Evolutionary conservation across 37 sponge, comb jelly and placozoan genomes (phyloP).

Genomic region (Agelas oroides): DNA sequence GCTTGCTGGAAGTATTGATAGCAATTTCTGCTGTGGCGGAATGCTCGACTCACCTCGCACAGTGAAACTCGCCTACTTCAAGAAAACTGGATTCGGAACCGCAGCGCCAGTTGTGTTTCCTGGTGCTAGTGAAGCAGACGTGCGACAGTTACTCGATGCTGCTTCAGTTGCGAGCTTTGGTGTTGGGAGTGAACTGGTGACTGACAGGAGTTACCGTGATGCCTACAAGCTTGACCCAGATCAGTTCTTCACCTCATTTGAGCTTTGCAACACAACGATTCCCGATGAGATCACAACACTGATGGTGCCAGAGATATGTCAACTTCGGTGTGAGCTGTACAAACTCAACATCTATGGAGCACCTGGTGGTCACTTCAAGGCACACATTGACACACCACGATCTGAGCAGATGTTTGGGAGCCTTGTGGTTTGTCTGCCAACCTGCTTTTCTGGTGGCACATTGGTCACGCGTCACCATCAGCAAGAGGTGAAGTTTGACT

Average conservation of each 20-base stretch:
- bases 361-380: no score
- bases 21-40: no score
- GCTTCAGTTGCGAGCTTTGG: slow-evolving; percentile 54
- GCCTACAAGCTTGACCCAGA: slow-evolving; percentile 31
- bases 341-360: slow-evolving; percentile 25
- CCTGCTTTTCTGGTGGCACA: slow-evolving; percentile 37
- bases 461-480: slow-evolving; percentile 33
- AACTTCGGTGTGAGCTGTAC: background rate
- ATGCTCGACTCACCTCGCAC: no score
- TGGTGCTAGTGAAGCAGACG: background rate
- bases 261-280: slow-evolving; percentile 14
- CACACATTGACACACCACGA: no score
- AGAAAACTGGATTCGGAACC: no score
- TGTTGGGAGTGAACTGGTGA: slow-evolving; percentile 2
- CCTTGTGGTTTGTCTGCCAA: no score
- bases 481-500: slow-evolving; percentile 21
- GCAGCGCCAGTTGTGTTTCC: slow-evolving; percentile 16
- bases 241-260: slow-evolving; percentile 20
- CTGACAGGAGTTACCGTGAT: slow-evolving; percentile 49
- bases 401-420: no score
- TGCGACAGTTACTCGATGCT: slow-evolving; percentile 13
- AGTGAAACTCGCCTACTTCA: no score
- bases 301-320: background rate
- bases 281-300: background rate
- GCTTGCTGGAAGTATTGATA: no score